Conservation (phyloP, 2,113 vertebrate species). For the Elaphurus davidianus region DNA sequence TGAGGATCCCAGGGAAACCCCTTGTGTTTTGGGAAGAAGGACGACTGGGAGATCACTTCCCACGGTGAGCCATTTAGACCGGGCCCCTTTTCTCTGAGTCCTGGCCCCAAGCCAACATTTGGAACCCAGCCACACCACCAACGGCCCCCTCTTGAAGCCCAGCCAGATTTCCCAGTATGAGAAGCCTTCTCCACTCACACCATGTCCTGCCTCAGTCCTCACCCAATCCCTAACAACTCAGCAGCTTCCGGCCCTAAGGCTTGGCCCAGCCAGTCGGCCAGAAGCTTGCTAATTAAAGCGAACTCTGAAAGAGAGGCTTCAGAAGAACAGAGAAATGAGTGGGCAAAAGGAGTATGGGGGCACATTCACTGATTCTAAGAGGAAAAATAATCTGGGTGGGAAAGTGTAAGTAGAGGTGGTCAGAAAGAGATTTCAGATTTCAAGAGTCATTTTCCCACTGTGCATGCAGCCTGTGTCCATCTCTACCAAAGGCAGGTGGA, state of each 20-base stretch:
- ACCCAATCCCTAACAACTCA: slow-evolving; percentile 24
- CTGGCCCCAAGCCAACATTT: slow-evolving; percentile 51
- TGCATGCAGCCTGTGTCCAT: background rate
- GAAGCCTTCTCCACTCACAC: slow-evolving; percentile 25
- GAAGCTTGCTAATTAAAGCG: slow-evolving; percentile 27
- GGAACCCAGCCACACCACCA: slow-evolving; percentile 56
- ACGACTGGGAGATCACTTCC: slow-evolving; percentile 24
- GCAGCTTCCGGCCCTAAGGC: background rate
- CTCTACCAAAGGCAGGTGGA: background rate
- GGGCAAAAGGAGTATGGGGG: background rate
- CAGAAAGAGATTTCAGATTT: slow-evolving; percentile 13
- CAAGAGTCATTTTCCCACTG: background rate
- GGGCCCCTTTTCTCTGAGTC: slow-evolving; percentile 58
- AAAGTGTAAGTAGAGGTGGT: background rate
- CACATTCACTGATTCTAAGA: background rate
- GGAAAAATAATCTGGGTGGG: background rate
- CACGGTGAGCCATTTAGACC: slow-evolving; percentile 38
- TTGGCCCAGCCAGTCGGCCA: background rate
- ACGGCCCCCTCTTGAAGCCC: slow-evolving; percentile 38
- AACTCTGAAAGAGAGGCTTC: background rate
- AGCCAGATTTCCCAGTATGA: slow-evolving; percentile 46
- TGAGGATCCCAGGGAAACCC: slow-evolving; percentile 21
- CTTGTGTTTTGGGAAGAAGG: background rate
- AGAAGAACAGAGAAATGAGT: background rate
- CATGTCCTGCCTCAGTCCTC: background rate